phyloP scores from a whole-genome alignment of 2,888 invertebrate genomes.

The Leucophora obtusa region DNA sequence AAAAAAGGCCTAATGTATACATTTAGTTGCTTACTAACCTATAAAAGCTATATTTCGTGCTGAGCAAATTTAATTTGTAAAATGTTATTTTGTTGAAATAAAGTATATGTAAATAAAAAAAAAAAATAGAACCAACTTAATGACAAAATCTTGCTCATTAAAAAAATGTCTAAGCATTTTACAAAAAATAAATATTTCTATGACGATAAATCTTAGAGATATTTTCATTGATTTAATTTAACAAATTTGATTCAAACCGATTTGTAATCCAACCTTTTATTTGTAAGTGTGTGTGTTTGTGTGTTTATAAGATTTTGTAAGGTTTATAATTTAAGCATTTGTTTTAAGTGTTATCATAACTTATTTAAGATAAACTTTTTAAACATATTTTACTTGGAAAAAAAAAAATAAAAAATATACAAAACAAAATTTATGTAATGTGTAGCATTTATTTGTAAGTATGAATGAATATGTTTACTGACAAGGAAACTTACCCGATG shows the following conservation, averaged over 20 bases:
- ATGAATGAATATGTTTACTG: background rate
- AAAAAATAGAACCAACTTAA: no score
- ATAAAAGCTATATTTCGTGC: no score
- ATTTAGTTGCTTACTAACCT: no score
- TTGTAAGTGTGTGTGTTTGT: background rate
- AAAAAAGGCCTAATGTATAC: no score
- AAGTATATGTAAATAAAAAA: no score
- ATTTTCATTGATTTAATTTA: background rate
- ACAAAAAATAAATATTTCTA: no score
- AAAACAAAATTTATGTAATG: background rate
- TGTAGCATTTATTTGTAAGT: background rate
- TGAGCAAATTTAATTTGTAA: no score
- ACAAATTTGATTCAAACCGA: background rate
- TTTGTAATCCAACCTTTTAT: constrained; percentile 1
- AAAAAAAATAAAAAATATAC: background rate
- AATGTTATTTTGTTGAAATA: no score
- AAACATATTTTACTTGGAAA: constrained; percentile 39
- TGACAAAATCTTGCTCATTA: no score
- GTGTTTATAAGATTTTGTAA: constrained; percentile 15
- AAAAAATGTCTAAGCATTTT: no score
- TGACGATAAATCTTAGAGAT: no score
- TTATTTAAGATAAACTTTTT: constrained; percentile 54
- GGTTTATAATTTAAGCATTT: constrained; percentile 38
- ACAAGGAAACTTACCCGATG: no score
- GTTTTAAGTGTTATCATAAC: constrained; percentile 49